A percentile compares a stretch with the other conserved stretches of the same genome.
Evolutionary conservation across 35 echinoderm and acorn worm species (phyloP).

Genomic region (Heliocidaris tuberculata): DNA sequence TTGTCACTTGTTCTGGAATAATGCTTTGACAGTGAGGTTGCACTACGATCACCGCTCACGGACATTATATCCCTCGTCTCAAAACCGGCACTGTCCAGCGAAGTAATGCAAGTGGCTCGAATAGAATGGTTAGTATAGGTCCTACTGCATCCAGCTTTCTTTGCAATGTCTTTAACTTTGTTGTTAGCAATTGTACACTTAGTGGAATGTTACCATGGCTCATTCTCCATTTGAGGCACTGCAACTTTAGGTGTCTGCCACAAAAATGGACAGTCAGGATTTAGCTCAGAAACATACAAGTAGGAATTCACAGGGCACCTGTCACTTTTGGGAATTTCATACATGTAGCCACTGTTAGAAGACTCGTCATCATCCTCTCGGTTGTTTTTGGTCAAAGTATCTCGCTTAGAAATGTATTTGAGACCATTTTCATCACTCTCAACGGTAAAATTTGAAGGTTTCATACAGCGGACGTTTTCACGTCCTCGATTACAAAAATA

Average conservation of each 20-base stretch:
- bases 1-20: background rate
- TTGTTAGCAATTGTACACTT: constrained; percentile 49
- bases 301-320: too few relatives aligned
- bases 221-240: background rate
- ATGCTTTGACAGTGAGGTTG: background rate
- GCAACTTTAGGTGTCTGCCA: constrained; percentile 24
- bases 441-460: too few relatives aligned
- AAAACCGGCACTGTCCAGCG: constrained; percentile 53
- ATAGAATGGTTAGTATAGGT: constrained; percentile 53
- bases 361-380: background rate
- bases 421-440: too few relatives aligned
- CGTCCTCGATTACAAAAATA: too few relatives aligned
- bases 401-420: too few relatives aligned
- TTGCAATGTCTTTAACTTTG: constrained; percentile 54
- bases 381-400: too few relatives aligned
- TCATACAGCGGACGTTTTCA: too few relatives aligned
- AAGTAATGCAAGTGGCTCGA: constrained; percentile 48
- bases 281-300: too few relatives aligned
- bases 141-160: constrained; percentile 38
- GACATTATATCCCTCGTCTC: constrained; percentile 57
- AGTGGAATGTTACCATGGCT: constrained; percentile 56
- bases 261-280: too few relatives aligned
- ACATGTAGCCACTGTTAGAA: too few relatives aligned
- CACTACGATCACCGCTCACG: constrained; percentile 49
- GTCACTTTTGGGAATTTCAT: too few relatives aligned